Evolutionary conservation across 2,888 invertebrate genomes (phyloP), one percentile per base, ranked within the genome.

Genomic region (Agrypnus murinus): DNA sequence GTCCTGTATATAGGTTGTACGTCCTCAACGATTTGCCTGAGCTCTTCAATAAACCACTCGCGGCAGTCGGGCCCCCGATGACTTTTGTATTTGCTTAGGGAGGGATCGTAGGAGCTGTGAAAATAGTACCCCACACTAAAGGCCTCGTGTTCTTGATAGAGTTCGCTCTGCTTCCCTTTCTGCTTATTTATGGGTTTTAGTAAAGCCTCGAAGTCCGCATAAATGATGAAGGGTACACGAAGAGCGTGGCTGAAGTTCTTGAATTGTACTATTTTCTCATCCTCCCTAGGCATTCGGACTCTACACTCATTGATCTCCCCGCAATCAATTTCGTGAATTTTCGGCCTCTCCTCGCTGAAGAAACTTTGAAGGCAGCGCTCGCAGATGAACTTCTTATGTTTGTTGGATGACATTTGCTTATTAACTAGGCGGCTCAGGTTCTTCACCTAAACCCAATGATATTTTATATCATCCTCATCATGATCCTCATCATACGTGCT

Each of bases 191-290:
- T 46, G 25, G n/a, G n/a, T n/a, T n/a, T n/a, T 31, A 71, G 17
- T 14, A 72, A 59, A 46, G 58, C 48, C 57, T 72, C 63, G 10
- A 74, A 12, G 17, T 46, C 46, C n/a, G n/a, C 4, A 45, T 69
- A 38, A 69, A 31, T 64, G 69, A 67, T 72, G 72, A 46, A 74
- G 59, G 19, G 58, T 60, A 62, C 69, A 67, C 8, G 64, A 50
- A 9, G 45, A 45, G 60, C 32, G 59, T 64, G 9, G 36, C 46
- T 53, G 25, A 55, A 68, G 53, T 72, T 46, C 40, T 40, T 34
- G 19, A 65, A 65, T 62, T 65, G 55, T 48, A 64, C 10, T 34
- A 66, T 57, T 60, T 57, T 62, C 32, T 62, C 32, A 9, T 48
- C 19, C 36, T 69, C 66, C 25, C 43, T 50, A 14, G 57, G 59